A percentile compares a stretch with the other conserved stretches of the same genome.
Conservation (phyloP, 2,888 invertebrate genomes). For the Epirrita christyi region DNA sequence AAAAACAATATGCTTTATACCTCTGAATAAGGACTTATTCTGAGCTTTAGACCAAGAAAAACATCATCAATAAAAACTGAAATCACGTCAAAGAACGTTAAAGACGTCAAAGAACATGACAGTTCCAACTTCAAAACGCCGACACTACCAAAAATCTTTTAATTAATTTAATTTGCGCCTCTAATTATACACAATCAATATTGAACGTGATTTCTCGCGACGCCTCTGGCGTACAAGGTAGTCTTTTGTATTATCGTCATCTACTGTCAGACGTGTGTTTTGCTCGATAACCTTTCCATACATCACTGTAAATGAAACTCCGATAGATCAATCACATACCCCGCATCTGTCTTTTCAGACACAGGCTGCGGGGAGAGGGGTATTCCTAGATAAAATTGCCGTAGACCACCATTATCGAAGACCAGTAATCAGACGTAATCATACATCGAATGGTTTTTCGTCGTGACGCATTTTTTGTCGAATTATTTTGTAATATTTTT, state of each 20-base stretch:
- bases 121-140: constrained; percentile 44
- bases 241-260: constrained; percentile 78
- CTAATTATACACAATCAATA: constrained; percentile 77
- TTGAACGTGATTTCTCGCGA: constrained; percentile 68
- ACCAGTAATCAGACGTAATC: constrained; percentile 78
- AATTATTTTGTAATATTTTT: constrained; percentile 64
- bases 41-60: not conserved
- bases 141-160: constrained; percentile 64
- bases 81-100: constrained; percentile 6
- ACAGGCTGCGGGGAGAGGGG: constrained; percentile 44
- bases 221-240: constrained; percentile 79
- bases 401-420: constrained; percentile 67
- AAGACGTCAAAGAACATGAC: constrained; percentile 25
- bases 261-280: constrained; percentile 68
- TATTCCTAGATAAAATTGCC: constrained; percentile 52
- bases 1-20: too few species aligned
- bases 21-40: too few species aligned
- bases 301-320: constrained; percentile 47
- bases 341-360: constrained; percentile 33
- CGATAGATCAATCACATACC: constrained; percentile 38
- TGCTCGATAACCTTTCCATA: constrained; percentile 67
- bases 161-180: constrained; percentile 78
- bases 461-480: constrained; percentile 71
- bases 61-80: not conserved
- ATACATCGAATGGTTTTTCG: constrained; percentile 70